Percentiles rank a stretch among this genome's conserved stretches.
phyloP scores from a whole-genome alignment of 1,140 invertebrate species.

The Drosophila cardini region DNA sequence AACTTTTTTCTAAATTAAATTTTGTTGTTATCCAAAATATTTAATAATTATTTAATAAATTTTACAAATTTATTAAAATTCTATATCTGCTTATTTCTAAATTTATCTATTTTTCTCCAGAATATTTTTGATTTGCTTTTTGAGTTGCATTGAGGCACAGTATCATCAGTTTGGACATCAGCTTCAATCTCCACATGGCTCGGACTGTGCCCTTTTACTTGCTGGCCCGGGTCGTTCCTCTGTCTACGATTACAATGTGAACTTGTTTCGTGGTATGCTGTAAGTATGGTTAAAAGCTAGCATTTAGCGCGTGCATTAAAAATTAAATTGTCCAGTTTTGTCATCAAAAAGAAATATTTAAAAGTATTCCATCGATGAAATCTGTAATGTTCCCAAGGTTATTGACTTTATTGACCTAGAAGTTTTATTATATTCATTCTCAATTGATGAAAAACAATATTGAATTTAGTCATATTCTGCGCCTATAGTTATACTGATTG shows the following conservation, averaged over 20 bases:
- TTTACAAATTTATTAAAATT: too few species aligned
- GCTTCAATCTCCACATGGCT: conserved; percentile 73
- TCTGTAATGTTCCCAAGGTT: too few species aligned
- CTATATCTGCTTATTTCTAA: neutral
- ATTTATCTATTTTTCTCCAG: conserved; percentile 56
- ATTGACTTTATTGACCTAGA: too few species aligned
- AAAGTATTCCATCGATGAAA: too few species aligned
- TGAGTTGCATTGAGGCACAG: conserved; percentile 57
- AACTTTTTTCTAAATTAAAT: too few species aligned
- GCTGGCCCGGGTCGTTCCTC: conserved; percentile 90
- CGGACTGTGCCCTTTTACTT: conserved; percentile 91
- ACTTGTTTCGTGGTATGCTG: conserved; percentile 89
- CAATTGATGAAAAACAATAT: conserved; percentile 9
- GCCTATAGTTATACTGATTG: conserved; percentile 97
- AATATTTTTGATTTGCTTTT: conserved; percentile 67
- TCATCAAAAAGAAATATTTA: too few species aligned
- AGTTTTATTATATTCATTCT: too few species aligned
- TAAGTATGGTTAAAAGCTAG: conserved; percentile 85
- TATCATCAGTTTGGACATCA: conserved; percentile 78
- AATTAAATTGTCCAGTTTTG: too few species aligned
- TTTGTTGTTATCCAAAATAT: too few species aligned
- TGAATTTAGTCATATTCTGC: conserved; percentile 94
- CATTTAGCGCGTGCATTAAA: conserved; percentile 48
- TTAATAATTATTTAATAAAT: too few species aligned
- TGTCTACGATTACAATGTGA: conserved; percentile 92